Evolutionary conservation across 2,888 invertebrate species (phyloP), one percentile per base, ranked within the genome.

Genomic region (Melolontha melolontha): DNA sequence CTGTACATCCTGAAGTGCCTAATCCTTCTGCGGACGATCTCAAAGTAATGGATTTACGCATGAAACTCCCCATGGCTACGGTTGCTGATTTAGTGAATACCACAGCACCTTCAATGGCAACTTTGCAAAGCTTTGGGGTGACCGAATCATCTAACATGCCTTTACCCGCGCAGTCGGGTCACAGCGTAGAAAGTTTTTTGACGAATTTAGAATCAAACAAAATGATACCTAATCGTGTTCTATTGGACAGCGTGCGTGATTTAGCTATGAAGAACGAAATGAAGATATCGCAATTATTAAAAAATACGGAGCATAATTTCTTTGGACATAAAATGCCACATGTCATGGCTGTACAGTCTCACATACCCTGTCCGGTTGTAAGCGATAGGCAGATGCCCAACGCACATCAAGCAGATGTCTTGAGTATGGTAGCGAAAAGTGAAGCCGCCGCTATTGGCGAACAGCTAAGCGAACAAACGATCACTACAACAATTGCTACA

Each of bases 21-120:
- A 70, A 42, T 10, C 52, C 65, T n/a, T 52, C 67, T 8, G 54
- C 62, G 16, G 68, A 68, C 4, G 70, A 68, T 34, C 81, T 87
- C 52, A 84, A 84, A 72, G 90, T 88, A n/a, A 90, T 91, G 67
- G 91, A 91, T 82, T 85, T 91, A 50, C 84, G 90, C 17, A 90
- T 90, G 84, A 92, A 93, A 49, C 87, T 89, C 79, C 75, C 84
- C 67, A 85, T 87, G 74, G 84, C 75, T 77, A 87, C 83, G 73
- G 84, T 76, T 29, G 83, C 81, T 74, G 85, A 78, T 85, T 82
- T 76, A 77, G 84, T 77, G 76, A 87, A 84, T 55, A 82, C 84
- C 16, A 86, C 85, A 50, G 86, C 89, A 64, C 87, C 89, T 16
- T 90, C 89, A 22, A 80, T 85, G 74, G 84, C 85, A 0, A 82